Conservation (phyloP, 2,113 vertebrate species). For the Albula glossodonta region DNA sequence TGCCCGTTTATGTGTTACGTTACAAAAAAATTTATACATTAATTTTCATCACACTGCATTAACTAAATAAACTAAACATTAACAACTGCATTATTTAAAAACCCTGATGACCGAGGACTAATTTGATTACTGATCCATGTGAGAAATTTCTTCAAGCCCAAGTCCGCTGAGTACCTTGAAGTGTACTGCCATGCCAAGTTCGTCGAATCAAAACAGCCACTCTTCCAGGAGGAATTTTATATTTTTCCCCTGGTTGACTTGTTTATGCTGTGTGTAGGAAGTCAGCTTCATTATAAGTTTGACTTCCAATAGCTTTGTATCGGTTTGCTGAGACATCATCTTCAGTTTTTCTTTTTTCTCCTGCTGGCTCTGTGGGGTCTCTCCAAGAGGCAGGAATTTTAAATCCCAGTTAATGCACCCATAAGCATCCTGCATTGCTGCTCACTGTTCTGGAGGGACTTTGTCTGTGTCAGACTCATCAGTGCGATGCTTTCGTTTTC, state of each 20-base stretch:
- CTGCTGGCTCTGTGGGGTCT: conserved; percentile 19
- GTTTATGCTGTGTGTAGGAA: conserved; percentile 41
- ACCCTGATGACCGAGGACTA: too few relatives aligned
- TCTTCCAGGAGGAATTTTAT: conserved; percentile 34
- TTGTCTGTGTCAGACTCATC: conserved; percentile 24
- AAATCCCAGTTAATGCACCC: conserved; percentile 15
- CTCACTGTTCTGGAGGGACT: conserved; percentile 18
- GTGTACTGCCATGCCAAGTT: conserved; percentile 35
- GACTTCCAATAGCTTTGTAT: conserved; percentile 37
- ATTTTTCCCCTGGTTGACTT: conserved; percentile 37
- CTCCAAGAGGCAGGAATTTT: conserved; percentile 12
- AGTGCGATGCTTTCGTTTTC: not conserved
- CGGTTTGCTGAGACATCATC: conserved; percentile 33
- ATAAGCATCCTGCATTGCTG: conserved; percentile 20
- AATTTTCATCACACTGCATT: too few relatives aligned
- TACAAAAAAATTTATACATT: too few relatives aligned
- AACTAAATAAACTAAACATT: too few relatives aligned
- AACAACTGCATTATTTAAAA: too few relatives aligned
- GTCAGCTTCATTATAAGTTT: conserved; percentile 43
- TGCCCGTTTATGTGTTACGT: too few relatives aligned
- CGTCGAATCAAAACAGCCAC: conserved; percentile 46
- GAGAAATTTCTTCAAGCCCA: not conserved
- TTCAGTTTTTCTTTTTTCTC: conserved; percentile 37
- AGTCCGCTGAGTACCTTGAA: not conserved
- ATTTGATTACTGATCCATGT: too few relatives aligned